phyloP scores from a whole-genome alignment of 1,140 invertebrate species.

The Anagrus nilaparvatae region DNA sequence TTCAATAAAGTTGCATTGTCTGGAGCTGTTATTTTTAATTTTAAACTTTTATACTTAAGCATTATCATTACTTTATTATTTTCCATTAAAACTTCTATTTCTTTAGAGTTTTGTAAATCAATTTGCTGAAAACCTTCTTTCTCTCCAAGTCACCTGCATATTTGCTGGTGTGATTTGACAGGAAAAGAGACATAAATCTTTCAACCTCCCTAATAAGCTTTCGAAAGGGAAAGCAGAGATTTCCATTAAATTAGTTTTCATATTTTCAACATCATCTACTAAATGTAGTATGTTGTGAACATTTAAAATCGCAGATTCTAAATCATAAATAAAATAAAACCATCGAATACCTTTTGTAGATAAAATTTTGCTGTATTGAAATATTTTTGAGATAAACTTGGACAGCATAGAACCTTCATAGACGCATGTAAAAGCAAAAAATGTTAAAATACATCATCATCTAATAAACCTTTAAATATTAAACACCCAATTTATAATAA shows the following conservation, averaged over 20 bases:
- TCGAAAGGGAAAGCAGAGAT: slow-evolving; percentile 18
- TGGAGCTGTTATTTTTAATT: no score
- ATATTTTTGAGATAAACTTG: slow-evolving; percentile 9
- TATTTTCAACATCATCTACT: slow-evolving; percentile 14
- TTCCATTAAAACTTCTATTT: no score
- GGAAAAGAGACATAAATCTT: no score
- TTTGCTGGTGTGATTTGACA: no score
- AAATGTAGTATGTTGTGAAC: slow-evolving; percentile 16
- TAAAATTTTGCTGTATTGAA: slow-evolving; percentile 15
- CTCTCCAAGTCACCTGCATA: no score
- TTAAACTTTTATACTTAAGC: no score
- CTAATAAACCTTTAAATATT: slow-evolving; percentile 14
- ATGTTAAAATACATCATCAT: slow-evolving; percentile 9
- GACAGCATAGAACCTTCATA: slow-evolving; percentile 16
- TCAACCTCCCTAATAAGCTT: slow-evolving; percentile 12
- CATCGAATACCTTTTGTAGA: slow-evolving; percentile 9
- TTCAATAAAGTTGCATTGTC: no score
- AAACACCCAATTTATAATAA: slow-evolving; percentile 16
- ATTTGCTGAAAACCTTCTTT: no score
- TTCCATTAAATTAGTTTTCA: slow-evolving; percentile 12
- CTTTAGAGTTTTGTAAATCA: no score
- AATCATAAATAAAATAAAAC: slow-evolving; percentile 2
- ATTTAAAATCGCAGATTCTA: slow-evolving; percentile 13
- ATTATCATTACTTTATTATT: no score
- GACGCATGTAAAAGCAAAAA: slow-evolving; percentile 18